These are phyloP conservation scores for Zophobas morio DNA, from an alignment of 1,140 invertebrate genomes.

Conservation along the genomic window DNA sequence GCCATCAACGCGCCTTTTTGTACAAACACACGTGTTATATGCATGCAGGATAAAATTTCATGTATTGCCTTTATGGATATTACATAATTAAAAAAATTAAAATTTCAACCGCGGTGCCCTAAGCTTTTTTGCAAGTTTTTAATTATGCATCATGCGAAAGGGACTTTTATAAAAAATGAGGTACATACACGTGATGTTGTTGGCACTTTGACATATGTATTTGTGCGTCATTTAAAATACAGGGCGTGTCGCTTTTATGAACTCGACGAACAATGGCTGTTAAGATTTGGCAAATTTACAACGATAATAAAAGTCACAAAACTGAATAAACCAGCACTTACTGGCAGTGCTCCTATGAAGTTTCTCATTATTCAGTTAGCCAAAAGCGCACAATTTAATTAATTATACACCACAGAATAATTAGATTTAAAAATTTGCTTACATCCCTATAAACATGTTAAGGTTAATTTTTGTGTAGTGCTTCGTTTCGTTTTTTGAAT, in stretches of 20 bases:
- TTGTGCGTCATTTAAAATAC: background rate
- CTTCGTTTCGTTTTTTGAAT: no score
- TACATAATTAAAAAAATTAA: conserved; percentile 11
- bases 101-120: background rate
- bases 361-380: no score
- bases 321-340: no score
- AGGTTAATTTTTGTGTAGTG: no score
- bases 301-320: background rate
- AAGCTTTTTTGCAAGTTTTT: background rate
- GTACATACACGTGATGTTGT: background rate
- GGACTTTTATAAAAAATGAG: background rate
- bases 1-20: background rate
- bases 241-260: background rate
- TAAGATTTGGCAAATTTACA: background rate
- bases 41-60: conserved; percentile 1
- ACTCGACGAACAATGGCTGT: background rate
- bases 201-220: background rate
- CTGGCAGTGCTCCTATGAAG: no score
- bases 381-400: no score
- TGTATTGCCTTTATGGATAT: conserved; percentile 1
- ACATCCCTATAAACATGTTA: no score
- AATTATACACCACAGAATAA: no score
- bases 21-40: background rate
- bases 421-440: no score
- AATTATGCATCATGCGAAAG: background rate